Conservation (phyloP, 2,797 vertebrate species). For the Squalus acanthias region DNA sequence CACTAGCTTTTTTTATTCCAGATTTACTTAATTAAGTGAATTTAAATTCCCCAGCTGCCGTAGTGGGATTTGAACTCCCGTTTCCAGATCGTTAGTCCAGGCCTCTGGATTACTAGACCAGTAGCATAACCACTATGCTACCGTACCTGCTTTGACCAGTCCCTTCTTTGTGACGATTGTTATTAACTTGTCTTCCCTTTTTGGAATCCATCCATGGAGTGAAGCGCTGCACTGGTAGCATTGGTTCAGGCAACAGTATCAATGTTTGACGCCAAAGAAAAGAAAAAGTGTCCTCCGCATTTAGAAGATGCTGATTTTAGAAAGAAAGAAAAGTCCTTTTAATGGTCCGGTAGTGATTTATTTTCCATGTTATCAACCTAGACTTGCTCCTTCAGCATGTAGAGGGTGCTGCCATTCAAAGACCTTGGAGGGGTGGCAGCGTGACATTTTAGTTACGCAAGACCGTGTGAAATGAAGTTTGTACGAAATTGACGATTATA, state of each 20-base stretch:
- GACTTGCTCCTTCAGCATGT: neutral
- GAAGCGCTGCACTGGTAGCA: neutral
- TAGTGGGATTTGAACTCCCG: too few relatives aligned
- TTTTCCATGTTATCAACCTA: neutral
- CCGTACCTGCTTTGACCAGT: neutral
- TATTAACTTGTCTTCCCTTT: neutral
- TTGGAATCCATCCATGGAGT: neutral
- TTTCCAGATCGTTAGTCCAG: too few relatives aligned
- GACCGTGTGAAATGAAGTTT: neutral
- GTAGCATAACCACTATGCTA: too few relatives aligned
- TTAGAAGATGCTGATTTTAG: neutral
- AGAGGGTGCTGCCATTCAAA: neutral
- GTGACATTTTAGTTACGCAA: neutral
- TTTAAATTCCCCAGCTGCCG: too few relatives aligned
- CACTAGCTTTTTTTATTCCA: too few relatives aligned
- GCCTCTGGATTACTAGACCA: too few relatives aligned
- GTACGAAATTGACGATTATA: neutral
- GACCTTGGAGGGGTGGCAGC: neutral
- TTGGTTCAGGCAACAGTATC: neutral
- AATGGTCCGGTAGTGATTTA: neutral
- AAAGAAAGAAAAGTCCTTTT: neutral
- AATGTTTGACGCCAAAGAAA: neutral
- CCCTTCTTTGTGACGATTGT: neutral
- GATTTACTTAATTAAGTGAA: too few relatives aligned
- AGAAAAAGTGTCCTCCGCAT: neutral